A percentile compares a stretch with the other conserved stretches of the same genome.
Conservation (phyloP, 2,113 vertebrate genomes). For the Salvelinus fontinalis region DNA sequence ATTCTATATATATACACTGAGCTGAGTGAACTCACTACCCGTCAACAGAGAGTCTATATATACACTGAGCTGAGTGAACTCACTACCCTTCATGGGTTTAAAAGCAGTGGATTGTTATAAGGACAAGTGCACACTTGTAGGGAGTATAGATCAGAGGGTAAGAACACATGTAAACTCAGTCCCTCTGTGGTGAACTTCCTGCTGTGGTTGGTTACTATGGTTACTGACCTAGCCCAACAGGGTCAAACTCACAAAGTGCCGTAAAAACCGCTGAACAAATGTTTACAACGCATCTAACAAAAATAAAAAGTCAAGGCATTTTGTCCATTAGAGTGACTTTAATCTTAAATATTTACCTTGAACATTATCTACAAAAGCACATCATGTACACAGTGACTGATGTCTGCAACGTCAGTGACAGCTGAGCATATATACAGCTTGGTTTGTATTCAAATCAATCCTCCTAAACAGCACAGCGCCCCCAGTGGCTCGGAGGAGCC, state of each 20-base stretch:
- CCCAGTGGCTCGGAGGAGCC: constrained; percentile 71
- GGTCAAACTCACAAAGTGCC: neutral
- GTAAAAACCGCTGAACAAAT: neutral
- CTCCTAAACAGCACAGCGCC: constrained; percentile 65
- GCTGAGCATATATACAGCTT: constrained; percentile 80
- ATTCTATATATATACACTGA: no score
- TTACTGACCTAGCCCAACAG: no score
- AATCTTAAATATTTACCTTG: constrained; percentile 84
- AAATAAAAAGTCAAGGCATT: constrained; percentile 86
- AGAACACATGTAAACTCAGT: no score
- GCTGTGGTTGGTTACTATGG: no score
- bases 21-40: no score
- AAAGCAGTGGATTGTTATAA: no score
- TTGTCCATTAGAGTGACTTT: constrained; percentile 70
- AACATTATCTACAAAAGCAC: constrained; percentile 93
- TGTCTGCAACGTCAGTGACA: constrained; percentile 66
- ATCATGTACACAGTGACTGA: constrained; percentile 91
- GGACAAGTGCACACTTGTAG: no score
- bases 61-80: no score
- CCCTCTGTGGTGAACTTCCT: no score
- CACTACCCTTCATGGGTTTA: no score
- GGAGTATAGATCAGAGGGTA: no score
- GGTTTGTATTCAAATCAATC: constrained; percentile 74
- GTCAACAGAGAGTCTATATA: no score
- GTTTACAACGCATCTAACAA: constrained; percentile 66